Conservation (phyloP, 2,113 vertebrate species). For the Neolamprologus modestus region DNA sequence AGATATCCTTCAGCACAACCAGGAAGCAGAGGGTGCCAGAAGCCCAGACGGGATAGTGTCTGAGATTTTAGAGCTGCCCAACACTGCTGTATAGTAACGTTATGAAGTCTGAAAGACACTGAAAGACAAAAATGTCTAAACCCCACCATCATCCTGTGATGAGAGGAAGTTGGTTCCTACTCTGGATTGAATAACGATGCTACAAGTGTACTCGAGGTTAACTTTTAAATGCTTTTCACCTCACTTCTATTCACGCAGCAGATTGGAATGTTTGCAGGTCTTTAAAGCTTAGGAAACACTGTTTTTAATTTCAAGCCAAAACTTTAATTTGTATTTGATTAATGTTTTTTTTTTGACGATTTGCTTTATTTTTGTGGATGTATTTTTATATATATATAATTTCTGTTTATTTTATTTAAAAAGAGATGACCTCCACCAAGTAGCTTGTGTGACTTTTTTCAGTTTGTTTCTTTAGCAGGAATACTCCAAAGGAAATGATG, state of each 20-base stretch:
- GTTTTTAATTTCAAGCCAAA: not conserved
- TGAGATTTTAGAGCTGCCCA: not conserved
- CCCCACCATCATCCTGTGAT: not conserved
- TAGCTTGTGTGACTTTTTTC: not conserved
- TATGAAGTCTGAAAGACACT: not conserved
- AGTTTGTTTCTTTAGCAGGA: not conserved
- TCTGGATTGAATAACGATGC: not conserved
- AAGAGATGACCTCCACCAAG: not conserved
- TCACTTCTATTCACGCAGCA: not conserved
- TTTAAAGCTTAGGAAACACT: not conserved
- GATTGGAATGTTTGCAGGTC: not conserved
- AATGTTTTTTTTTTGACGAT: fast-evolving
- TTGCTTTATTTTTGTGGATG: not conserved
- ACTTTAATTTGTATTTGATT: not conserved
- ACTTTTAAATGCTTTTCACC: not conserved
- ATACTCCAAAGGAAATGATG: not conserved
- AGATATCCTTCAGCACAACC: not conserved
- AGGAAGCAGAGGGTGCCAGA: not conserved
- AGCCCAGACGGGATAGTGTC: not conserved
- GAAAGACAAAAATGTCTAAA: not conserved
- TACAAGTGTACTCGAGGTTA: not conserved
- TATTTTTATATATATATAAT: not conserved
- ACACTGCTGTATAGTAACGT: not conserved
- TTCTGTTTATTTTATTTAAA: not conserved
- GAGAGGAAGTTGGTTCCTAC: not conserved